A percentile compares a stretch with the other conserved stretches of the same genome.
phyloP scores from a whole-genome alignment of 1,140 invertebrate species.

The Hyles vespertilio region DNA sequence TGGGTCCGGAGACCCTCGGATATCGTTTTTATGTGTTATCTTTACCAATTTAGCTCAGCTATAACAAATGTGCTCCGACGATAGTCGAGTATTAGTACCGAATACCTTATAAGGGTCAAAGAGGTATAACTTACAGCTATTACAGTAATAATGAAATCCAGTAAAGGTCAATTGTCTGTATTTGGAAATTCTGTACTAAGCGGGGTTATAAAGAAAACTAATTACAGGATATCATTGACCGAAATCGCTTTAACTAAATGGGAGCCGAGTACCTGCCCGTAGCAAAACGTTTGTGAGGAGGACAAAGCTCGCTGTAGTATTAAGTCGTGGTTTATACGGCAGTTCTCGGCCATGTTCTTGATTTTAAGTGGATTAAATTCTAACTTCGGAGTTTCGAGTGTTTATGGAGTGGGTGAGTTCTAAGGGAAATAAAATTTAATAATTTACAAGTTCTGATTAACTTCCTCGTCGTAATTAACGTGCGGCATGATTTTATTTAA shows the following conservation, averaged over 20 bases:
- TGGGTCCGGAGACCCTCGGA: conserved; percentile 11
- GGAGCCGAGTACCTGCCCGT: background rate
- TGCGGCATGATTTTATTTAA: too few species aligned
- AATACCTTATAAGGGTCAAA: too few species aligned
- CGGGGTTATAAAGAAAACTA: too few species aligned
- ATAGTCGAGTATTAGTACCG: too few species aligned
- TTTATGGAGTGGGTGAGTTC: conserved; percentile 12
- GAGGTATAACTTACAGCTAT: too few species aligned
- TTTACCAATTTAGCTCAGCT: conserved; percentile 7
- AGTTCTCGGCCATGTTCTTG: conserved; percentile 33
- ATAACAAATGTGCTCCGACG: background rate
- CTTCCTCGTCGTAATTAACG: too few species aligned
- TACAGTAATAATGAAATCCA: too few species aligned
- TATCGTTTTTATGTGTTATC: conserved; percentile 20
- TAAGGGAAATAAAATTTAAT: too few species aligned
- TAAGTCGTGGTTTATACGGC: conserved; percentile 42
- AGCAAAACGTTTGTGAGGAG: conserved; percentile 11
- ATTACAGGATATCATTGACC: too few species aligned
- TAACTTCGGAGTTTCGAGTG: conserved; percentile 24
- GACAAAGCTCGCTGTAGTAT: conserved; percentile 56
- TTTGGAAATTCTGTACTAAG: too few species aligned
- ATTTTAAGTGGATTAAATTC: conserved; percentile 54
- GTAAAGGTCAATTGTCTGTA: too few species aligned
- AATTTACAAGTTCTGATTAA: too few species aligned
- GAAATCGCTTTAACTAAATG: background rate